Evolutionary conservation across 2,113 vertebrate genomes (phyloP).

Genomic region (Lampris incognitus): DNA sequence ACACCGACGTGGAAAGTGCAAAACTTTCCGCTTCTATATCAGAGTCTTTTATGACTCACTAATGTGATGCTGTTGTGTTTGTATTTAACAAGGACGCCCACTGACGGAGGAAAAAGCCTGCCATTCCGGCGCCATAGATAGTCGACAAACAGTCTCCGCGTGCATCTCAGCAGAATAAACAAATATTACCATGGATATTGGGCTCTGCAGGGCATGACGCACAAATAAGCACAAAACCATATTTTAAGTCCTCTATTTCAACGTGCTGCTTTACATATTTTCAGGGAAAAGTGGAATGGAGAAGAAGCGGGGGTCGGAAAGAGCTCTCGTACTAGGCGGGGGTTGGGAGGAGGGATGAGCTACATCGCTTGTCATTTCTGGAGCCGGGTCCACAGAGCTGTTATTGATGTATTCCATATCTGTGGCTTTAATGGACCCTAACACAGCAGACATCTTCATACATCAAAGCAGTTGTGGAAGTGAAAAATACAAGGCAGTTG

Average conservation of each 20-base stretch:
- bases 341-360: background rate
- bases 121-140: constrained; percentile 17
- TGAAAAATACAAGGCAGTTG: constrained; percentile 39
- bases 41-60: background rate
- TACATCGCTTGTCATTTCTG: constrained; percentile 45
- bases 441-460: constrained; percentile 50
- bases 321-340: background rate
- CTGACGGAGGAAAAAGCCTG: constrained; percentile 3
- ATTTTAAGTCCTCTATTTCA: constrained; percentile 20
- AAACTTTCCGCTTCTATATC: background rate
- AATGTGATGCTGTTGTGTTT: constrained; percentile 3
- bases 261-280: constrained; percentile 19
- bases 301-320: constrained; percentile 4
- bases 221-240: constrained; percentile 30
- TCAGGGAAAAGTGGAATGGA: background rate
- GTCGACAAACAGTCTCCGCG: constrained; percentile 29
- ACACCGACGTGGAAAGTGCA: background rate
- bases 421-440: constrained; percentile 54
- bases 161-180: constrained; percentile 46
- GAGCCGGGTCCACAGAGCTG: constrained; percentile 22
- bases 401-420: constrained; percentile 57
- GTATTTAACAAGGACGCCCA: background rate
- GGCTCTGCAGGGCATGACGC: constrained; percentile 5
- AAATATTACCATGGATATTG: constrained; percentile 32
- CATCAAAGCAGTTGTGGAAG: constrained; percentile 36